These are phyloP conservation scores for Acrocephalus arundinaceus DNA, from an alignment of 2,113 vertebrate species.

Conservation along the genomic window DNA sequence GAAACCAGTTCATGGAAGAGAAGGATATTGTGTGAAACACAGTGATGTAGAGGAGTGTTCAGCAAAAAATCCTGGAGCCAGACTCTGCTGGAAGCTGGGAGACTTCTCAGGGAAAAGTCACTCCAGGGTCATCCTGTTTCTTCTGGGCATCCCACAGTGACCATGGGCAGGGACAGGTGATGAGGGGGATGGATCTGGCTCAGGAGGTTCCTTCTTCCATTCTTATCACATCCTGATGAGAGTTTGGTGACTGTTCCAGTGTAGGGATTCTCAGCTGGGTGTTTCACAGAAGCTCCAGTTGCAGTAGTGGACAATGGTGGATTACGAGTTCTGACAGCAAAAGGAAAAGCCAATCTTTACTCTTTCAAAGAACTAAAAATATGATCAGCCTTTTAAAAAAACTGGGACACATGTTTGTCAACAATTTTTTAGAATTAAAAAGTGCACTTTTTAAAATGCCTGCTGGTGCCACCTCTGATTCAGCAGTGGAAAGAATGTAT, in stretches of 20 bases:
- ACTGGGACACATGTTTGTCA: not conserved
- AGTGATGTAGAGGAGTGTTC: not conserved
- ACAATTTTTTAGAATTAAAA: not conserved
- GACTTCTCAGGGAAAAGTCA: not conserved
- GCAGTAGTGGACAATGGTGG: not conserved
- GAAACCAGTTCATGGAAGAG: fast-evolving
- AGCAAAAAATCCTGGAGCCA: not conserved
- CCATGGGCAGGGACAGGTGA: not conserved
- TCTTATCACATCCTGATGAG: not conserved
- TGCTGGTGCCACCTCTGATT: not conserved
- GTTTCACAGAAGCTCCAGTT: not conserved
- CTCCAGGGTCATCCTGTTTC: not conserved
- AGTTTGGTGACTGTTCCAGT: not conserved
- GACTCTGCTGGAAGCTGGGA: not conserved
- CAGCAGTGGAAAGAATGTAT: not conserved
- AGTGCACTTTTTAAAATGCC: not conserved
- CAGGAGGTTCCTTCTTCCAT: not conserved
- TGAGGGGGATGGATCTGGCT: not conserved
- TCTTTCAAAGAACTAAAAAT: not conserved
- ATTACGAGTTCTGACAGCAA: not conserved
- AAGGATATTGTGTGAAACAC: not conserved
- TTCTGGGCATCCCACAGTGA: not conserved
- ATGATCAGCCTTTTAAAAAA: not conserved
- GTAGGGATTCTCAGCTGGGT: not conserved
- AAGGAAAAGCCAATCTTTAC: not conserved